Conservation (phyloP, 1,140 invertebrate species). For the Drosophila insularis region DNA sequence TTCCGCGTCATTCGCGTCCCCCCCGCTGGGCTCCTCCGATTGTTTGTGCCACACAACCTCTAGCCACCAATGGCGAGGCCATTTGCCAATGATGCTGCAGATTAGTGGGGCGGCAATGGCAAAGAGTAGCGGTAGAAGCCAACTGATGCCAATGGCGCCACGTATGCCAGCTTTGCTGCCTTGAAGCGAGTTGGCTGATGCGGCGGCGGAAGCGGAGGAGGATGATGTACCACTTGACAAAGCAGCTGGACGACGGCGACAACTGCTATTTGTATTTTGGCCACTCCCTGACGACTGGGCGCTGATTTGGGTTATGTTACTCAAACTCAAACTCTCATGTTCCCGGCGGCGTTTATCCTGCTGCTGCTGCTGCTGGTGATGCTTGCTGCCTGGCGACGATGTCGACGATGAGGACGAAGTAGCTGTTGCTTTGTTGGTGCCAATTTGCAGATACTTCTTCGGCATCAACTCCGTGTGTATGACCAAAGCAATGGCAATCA, state of each 20-base stretch:
- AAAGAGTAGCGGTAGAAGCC: conserved; percentile 78
- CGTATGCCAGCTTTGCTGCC: conserved; percentile 65
- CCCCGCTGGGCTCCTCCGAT: neutral
- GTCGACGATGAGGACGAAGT: neutral
- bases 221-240: neutral
- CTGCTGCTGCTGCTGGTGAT: conserved; percentile 33
- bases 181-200: neutral
- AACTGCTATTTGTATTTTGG: neutral
- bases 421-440: conserved; percentile 40
- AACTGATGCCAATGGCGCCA: conserved; percentile 81
- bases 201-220: neutral
- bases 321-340: conserved; percentile 49
- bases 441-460: conserved; percentile 78
- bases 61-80: conserved; percentile 81
- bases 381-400: conserved; percentile 22
- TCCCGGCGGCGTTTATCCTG: conserved; percentile 38
- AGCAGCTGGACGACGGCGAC: conserved; percentile 15
- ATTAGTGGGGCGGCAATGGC: conserved; percentile 79
- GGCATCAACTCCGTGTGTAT: conserved; percentile 82
- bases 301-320: conserved; percentile 71
- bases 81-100: conserved; percentile 81
- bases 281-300: conserved; percentile 53
- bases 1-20: conserved; percentile 19
- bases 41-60: conserved; percentile 53
- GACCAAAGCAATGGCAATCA: conserved; percentile 79